Evolutionary conservation across 2,888 invertebrate genomes (phyloP), one percentile per base, ranked within the genome.

Genomic region (Drosophila nigricruria): DNA sequence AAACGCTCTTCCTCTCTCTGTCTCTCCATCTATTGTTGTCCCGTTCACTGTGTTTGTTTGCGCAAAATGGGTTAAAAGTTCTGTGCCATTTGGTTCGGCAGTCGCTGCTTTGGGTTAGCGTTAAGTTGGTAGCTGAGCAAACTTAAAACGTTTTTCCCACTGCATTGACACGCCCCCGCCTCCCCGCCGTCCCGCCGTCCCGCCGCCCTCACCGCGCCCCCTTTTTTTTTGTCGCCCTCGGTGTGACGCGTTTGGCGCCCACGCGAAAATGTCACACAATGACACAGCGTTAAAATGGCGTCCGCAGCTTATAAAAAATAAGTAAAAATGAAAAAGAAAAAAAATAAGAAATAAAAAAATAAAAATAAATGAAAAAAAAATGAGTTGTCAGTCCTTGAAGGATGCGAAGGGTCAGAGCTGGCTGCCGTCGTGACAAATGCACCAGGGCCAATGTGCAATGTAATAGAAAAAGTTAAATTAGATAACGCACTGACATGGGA

Each of bases 381-480:
- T 65, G 45, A 54, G 77, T 66, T 72, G 76, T 69, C 79, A 84
- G 82, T 81, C 73, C 60, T 81, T 81, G 70, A 84, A 89, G 85
- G 82, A 89, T 84, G 66, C 70, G 52, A 47, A 57, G 67, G 79
- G 71, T 54, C 66, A 40, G 34, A 25, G 42, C 45, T 64, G 68
- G 70, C 45, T 79, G 76, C 60, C 66, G 61, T 50, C 57, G 59
- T 84, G 82, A 87, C 88, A 89, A 84, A 87, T 84, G 85, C 88
- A 80, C 66, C 47, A 61, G 64, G 80, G 64, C 70, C 77, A 70
- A 68, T 82, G 88, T 88, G 89, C 80, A 77, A 88, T 88, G 70
- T 88, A 89, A 85, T 85, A 85, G 85, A 89, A 85, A 85, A 85
- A 85, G 88, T 85, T 89, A 89, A 85, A 85, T 85, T 89, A 89